Percentiles rank a stretch among this genome's conserved stretches.
These are phyloP conservation scores for Eulithis prunata DNA, from an alignment of 2,888 invertebrate genomes.

Conservation along the genomic window DNA sequence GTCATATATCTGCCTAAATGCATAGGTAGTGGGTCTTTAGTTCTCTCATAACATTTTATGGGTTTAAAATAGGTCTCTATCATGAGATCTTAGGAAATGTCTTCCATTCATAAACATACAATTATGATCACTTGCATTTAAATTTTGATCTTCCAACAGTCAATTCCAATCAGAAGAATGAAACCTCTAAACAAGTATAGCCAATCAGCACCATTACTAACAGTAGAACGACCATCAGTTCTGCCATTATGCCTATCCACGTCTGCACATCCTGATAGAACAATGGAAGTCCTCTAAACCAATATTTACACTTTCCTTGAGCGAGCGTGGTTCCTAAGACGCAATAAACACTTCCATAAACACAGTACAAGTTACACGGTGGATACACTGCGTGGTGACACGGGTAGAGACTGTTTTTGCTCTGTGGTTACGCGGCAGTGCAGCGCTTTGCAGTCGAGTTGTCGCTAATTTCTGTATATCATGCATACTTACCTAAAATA, in stretches of 20 bases:
- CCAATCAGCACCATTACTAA: constrained; percentile 20
- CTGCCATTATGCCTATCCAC: constrained; percentile 12
- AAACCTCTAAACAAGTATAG: constrained; percentile 13
- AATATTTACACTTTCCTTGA: constrained; percentile 50
- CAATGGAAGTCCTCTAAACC: constrained; percentile 58
- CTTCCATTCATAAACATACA: too few species aligned
- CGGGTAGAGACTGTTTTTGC: too few species aligned
- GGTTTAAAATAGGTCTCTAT: too few species aligned
- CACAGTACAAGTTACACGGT: not conserved
- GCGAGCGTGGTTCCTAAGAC: constrained; percentile 34
- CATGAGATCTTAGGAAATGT: too few species aligned
- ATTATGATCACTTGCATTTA: too few species aligned
- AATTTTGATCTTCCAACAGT: not conserved
- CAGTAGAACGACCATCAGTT: constrained; percentile 19
- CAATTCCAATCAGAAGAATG: not conserved
- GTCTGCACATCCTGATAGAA: constrained; percentile 42
- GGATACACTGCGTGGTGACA: not conserved
- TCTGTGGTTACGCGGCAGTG: too few species aligned
- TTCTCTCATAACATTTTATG: too few species aligned
- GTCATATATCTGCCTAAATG: too few species aligned
- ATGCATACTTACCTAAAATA: too few species aligned
- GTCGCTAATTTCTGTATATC: too few species aligned
- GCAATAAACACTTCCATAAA: not conserved
- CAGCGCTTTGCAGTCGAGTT: too few species aligned
- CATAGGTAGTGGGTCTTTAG: too few species aligned